Evolutionary conservation across 2,797 vertebrate species (phyloP).

Genomic region (Dendrocincla tyrannina): DNA sequence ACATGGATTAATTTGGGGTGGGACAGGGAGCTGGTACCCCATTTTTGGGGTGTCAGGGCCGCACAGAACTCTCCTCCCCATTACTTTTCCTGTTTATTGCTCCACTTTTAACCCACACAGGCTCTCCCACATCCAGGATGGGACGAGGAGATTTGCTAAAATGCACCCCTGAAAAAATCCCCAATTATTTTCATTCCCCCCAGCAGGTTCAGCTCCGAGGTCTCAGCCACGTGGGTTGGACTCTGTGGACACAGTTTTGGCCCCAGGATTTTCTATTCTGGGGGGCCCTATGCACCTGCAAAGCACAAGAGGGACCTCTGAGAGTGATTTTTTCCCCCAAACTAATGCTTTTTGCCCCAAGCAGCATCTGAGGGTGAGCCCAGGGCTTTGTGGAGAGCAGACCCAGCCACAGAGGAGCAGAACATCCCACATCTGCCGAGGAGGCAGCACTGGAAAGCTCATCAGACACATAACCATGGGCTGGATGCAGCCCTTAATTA

Average conservation of each 20-base stretch:
- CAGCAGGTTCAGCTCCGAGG: rapidly evolving
- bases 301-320: rapidly evolving
- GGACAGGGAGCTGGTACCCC: not conserved
- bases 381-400: not conserved
- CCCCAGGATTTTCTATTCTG: not conserved
- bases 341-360: rapidly evolving
- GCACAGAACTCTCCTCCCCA: not conserved
- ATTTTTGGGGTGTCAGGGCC: not conserved
- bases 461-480: rapidly evolving
- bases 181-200: not conserved
- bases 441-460: rapidly evolving
- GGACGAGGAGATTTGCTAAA: not conserved
- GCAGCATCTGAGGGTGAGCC: rapidly evolving
- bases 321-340: rapidly evolving
- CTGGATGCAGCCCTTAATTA: not conserved
- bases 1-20: not conserved
- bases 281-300: too few relatives aligned
- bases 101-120: not conserved
- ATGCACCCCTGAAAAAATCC: not conserved
- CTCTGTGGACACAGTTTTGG: rapidly evolving
- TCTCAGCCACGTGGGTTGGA: rapidly evolving
- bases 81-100: slow-evolving; percentile 26
- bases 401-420: not conserved
- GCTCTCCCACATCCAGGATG: not conserved
- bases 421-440: rapidly evolving